These are phyloP conservation scores for Acomys russatus DNA, from an alignment of 2,797 vertebrate genomes.

Conservation along the genomic window DNA sequence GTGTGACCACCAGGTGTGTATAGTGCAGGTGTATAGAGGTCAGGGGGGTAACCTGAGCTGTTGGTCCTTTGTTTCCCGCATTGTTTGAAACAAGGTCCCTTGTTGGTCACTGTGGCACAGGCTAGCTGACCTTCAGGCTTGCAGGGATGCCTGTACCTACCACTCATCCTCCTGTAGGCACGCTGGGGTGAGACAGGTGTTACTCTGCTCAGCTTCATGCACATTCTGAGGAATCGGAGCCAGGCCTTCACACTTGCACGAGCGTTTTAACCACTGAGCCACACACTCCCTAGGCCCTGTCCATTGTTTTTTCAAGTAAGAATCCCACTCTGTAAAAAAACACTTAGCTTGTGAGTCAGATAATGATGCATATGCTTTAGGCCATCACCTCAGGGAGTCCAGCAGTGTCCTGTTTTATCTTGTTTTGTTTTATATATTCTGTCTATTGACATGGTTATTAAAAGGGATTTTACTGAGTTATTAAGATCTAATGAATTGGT, in stretches of 20 bases:
- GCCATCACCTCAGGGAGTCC: not conserved
- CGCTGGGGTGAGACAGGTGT: not conserved
- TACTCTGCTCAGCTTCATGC: not conserved
- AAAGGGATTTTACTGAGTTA: not conserved
- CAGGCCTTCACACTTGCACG: not conserved
- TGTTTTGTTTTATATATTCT: not conserved
- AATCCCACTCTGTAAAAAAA: not conserved
- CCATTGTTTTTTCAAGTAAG: conserved; percentile 12
- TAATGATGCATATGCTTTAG: not conserved
- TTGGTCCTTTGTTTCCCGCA: not conserved
- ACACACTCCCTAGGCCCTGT: not conserved
- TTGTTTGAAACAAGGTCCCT: not conserved
- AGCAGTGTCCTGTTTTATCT: not conserved
- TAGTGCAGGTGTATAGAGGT: not conserved
- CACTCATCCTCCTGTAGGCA: not conserved
- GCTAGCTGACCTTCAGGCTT: not conserved
- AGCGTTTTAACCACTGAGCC: not conserved
- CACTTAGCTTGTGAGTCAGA: not conserved
- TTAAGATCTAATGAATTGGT: not conserved
- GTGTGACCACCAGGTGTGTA: not conserved
- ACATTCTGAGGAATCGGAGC: not conserved
- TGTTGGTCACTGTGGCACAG: not conserved
- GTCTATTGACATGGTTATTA: not conserved
- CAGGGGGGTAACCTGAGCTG: not conserved
- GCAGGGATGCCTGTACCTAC: not conserved